Evolutionary conservation across 2,888 invertebrate species (phyloP).

Genomic region (Agrenia bidenticulata): DNA sequence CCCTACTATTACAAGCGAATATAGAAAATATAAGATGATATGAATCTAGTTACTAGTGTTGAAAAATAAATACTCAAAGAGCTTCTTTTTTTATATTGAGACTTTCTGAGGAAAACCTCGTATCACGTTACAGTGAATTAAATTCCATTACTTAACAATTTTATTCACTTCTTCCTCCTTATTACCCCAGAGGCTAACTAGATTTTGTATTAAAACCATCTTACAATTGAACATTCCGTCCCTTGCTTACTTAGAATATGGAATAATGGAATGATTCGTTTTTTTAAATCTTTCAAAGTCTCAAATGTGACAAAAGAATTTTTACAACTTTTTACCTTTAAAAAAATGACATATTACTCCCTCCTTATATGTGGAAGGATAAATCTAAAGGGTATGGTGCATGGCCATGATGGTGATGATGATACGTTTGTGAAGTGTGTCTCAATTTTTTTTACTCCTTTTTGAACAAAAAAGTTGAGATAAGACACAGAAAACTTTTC

Average conservation of each 20-base stretch:
- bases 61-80: neutral
- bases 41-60: no score
- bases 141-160: slow-evolving; percentile 38
- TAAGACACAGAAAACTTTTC: neutral
- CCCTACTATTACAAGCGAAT: no score
- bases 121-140: slow-evolving; percentile 37
- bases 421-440: slow-evolving; percentile 8
- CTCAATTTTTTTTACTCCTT: slow-evolving; percentile 5
- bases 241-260: neutral
- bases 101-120: slow-evolving; percentile 10
- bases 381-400: no score
- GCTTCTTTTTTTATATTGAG: neutral
- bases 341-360: neutral
- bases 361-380: no score
- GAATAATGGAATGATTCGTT: neutral
- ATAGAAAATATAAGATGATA: no score
- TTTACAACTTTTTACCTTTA: neutral
- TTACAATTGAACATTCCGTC: neutral
- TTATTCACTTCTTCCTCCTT: slow-evolving; percentile 9
- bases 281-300: neutral
- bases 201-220: neutral
- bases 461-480: slow-evolving; percentile 17
- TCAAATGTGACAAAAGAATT: neutral
- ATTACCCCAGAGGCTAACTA: neutral
- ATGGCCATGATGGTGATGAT: neutral